Evolutionary conservation across 1,140 invertebrate species (phyloP).

Genomic region (Heliconius nattereri): DNA sequence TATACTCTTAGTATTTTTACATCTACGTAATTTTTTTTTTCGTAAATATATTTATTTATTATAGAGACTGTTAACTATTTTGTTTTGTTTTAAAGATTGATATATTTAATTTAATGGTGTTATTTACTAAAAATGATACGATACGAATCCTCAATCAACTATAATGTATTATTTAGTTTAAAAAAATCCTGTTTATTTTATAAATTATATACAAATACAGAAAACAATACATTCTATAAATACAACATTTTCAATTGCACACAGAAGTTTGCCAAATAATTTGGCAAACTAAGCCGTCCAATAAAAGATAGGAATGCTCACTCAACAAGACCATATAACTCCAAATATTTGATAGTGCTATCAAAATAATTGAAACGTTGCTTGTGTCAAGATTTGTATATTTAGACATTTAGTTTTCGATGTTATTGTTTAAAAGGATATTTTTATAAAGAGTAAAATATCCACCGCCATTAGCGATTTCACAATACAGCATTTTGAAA

Average conservation of each 20-base stretch:
- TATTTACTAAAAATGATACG: too few relatives aligned
- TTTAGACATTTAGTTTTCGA: not conserved
- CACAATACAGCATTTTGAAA: not conserved
- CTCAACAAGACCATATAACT: constrained; percentile 20
- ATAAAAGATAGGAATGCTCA: constrained; percentile 18
- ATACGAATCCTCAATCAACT: too few relatives aligned
- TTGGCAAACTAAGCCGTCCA: constrained; percentile 24
- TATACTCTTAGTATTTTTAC: too few relatives aligned
- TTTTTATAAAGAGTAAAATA: not conserved
- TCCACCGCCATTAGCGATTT: not conserved
- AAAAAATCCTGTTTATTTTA: too few relatives aligned
- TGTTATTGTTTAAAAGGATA: not conserved
- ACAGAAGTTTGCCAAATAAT: constrained; percentile 18
- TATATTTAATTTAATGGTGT: too few relatives aligned
- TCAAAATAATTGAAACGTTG: constrained; percentile 5
- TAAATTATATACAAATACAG: too few relatives aligned
- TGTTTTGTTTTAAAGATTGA: too few relatives aligned
- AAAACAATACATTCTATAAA: not conserved
- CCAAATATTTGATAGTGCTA: constrained; percentile 19
- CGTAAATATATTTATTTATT: too few relatives aligned
- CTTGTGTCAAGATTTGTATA: not conserved
- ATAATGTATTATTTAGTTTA: too few relatives aligned
- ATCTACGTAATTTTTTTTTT: too few relatives aligned
- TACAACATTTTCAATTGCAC: constrained; percentile 13
- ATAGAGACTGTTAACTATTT: too few relatives aligned